These are phyloP conservation scores for Ischnura elegans DNA, from an alignment of 2,888 invertebrate genomes.

Conservation along the genomic window DNA sequence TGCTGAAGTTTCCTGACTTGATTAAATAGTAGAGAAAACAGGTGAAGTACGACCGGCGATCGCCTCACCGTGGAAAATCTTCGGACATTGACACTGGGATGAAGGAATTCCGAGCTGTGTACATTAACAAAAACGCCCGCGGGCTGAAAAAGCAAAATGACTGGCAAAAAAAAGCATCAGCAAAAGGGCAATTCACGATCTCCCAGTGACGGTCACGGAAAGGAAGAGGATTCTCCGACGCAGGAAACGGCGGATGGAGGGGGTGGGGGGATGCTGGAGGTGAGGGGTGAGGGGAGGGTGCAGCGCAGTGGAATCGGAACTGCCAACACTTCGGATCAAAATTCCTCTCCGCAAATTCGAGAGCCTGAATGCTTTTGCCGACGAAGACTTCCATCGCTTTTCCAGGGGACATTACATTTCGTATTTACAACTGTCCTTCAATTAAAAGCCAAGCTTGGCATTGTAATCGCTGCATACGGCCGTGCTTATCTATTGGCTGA, in stretches of 20 bases:
- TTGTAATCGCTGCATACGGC: too few species aligned
- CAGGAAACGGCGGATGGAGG: background rate
- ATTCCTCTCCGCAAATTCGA: too few species aligned
- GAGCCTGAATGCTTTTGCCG: too few species aligned
- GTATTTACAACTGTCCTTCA: too few species aligned
- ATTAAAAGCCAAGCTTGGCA: too few species aligned
- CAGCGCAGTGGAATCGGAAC: background rate
- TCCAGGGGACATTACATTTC: too few species aligned
- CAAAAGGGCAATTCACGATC: background rate
- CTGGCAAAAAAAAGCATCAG: background rate
- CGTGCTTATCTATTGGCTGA: too few species aligned
- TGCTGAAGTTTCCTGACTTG: too few species aligned
- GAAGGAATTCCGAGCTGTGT: background rate
- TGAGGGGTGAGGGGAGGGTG: background rate
- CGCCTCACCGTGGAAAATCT: background rate
- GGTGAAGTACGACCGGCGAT: background rate
- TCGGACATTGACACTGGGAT: slow-evolving; percentile 1
- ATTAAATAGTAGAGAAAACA: background rate
- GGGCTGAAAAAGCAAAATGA: background rate
- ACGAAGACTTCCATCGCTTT: too few species aligned
- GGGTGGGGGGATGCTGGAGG: background rate
- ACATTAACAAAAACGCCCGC: background rate
- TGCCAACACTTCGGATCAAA: background rate
- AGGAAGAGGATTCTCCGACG: background rate
- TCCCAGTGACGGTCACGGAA: background rate